Evolutionary conservation across 1,140 invertebrate species (phyloP), one percentile per base, ranked within the genome.

Genomic region (Drosophila nigrodunni): DNA sequence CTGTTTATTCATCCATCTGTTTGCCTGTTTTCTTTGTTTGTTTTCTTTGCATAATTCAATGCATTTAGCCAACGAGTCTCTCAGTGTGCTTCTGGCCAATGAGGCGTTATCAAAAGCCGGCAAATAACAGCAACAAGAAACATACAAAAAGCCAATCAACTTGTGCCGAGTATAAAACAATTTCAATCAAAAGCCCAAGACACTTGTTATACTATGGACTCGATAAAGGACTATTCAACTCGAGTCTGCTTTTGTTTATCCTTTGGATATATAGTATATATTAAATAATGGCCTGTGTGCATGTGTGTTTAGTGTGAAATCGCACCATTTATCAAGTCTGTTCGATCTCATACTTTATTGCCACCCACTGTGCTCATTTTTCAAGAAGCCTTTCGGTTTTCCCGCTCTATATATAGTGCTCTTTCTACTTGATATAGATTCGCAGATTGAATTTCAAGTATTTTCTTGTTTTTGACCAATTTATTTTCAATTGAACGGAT

Each of bases 131-230:
- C 25, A 46, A 37, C 59, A 21, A 21, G 18, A 21, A 21, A 21
- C 18, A 21, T 2, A 21, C 18, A 54, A 43, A 46, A 55, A 73
- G 62, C 58, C 74, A 77, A 76, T 82, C 67, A 78, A 78, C 67
- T 66, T 25, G 50, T 59, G 15, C 44, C 46, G 35, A 58, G 68
- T 10, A 62, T 52, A 37, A 61, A 64, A 69, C 71, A 68, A 66
- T 80, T 68, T 66, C 66, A 74, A 68, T 78, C 80, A 81, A 69
- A 47, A 71, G 52, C 37, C 43, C 41, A 47, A 58, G 71, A 43
- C 72, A 88, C 79, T 87, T 87, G 82, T 87, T 71, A 65, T 69
- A 74, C 86, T 79, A 69, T 70, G 67, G 72, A 76, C 57, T 82
- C 61, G 37, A 64, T 64, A 64, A 64, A 37, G 49, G 61, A 74